Percentiles rank a stretch among this genome's conserved stretches.
Evolutionary conservation across 1,140 invertebrate species (phyloP).

Genomic region (Charaxes varanes): DNA sequence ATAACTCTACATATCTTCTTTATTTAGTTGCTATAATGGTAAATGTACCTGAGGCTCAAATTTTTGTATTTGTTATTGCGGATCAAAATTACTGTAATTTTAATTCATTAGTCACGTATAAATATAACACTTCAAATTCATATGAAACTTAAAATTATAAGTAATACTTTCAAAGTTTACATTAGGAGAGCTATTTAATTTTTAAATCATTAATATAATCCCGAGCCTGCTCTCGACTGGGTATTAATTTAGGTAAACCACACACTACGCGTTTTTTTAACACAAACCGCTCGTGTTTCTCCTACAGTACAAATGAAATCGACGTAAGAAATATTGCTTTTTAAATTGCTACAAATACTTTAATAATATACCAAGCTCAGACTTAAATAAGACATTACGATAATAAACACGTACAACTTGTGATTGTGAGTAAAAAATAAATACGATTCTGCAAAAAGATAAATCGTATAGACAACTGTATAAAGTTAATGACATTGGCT

Average conservation of each 20-base stretch:
- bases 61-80: too few species aligned
- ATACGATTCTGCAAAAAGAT: slow-evolving; percentile 34
- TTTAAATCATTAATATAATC: slow-evolving; percentile 15
- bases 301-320: slow-evolving; percentile 5
- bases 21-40: too few species aligned
- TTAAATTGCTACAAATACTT: slow-evolving; percentile 8
- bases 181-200: slow-evolving; percentile 10
- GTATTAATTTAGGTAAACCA: slow-evolving; percentile 10
- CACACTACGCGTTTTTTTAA: slow-evolving; percentile 5
- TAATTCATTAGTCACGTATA: too few species aligned
- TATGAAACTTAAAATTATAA: too few species aligned
- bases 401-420: slow-evolving; percentile 21
- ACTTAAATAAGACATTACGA: slow-evolving; percentile 8
- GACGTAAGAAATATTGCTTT: background rate
- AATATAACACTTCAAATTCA: too few species aligned
- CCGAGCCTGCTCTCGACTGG: slow-evolving; percentile 14
- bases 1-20: too few species aligned
- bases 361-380: slow-evolving; percentile 3
- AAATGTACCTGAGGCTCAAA: too few species aligned
- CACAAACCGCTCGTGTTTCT: slow-evolving; percentile 8
- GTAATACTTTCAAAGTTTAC: too few species aligned
- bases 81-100: too few species aligned
- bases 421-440: slow-evolving; percentile 48
- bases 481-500: slow-evolving; percentile 33
- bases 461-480: slow-evolving; percentile 48